phyloP scores from a whole-genome alignment of 2,797 vertebrate genomes.

The Neostethus bicornis region DNA sequence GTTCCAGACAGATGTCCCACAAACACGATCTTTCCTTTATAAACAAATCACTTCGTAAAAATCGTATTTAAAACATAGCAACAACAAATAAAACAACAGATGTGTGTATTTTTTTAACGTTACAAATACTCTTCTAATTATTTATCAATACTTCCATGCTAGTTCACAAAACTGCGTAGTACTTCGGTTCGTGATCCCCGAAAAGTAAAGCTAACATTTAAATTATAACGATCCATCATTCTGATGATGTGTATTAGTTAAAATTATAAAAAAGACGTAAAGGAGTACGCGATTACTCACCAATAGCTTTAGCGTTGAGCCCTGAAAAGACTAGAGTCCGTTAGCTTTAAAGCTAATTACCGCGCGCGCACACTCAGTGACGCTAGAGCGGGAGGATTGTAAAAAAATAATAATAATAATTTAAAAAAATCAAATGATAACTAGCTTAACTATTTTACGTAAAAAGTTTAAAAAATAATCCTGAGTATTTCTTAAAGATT shows the following conservation, averaged over 20 bases:
- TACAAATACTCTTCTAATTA: no score
- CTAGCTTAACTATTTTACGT: accelerated
- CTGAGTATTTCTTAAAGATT: no score
- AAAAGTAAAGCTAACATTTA: no score
- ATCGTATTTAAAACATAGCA: background rate
- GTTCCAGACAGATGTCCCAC: constrained; percentile 15
- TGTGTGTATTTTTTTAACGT: no score
- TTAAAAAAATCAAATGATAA: background rate
- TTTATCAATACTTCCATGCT: background rate
- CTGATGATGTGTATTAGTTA: no score
- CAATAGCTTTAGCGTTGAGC: constrained; percentile 49
- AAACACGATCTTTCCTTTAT: background rate
- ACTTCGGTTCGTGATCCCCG: constrained; percentile 7
- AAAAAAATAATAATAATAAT: constrained; percentile 14
- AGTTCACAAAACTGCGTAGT: background rate
- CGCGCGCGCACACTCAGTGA: constrained; percentile 47
- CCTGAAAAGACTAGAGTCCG: constrained; percentile 14
- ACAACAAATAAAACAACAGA: no score
- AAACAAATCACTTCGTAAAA: accelerated
- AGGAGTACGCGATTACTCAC: constrained; percentile 58
- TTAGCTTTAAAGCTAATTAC: constrained; percentile 63
- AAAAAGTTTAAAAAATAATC: background rate
- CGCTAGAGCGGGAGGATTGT: constrained; percentile 66
- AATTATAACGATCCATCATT: no score
- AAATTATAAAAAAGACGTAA: no score